These are phyloP conservation scores for Thecocarcelia acutangulata DNA, from an alignment of 2,888 invertebrate genomes.

Conservation along the genomic window DNA sequence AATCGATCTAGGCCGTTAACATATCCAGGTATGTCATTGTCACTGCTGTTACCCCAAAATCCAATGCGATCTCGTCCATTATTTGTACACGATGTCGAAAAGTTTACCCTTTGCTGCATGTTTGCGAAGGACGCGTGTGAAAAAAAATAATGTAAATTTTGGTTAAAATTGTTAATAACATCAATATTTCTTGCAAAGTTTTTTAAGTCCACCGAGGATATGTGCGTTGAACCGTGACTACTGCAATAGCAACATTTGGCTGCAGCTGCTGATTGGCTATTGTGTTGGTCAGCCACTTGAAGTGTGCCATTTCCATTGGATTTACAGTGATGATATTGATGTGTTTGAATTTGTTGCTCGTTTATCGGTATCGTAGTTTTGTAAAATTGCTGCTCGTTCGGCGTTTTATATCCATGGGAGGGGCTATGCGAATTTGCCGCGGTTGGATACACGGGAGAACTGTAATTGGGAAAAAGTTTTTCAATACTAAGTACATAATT, in stretches of 20 bases:
- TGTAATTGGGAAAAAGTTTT: conserved; percentile 65
- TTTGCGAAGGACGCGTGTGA: conserved; percentile 33
- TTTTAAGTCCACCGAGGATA: conserved; percentile 67
- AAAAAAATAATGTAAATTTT: conserved; percentile 44
- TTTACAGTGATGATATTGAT: conserved; percentile 69
- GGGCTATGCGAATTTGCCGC: conserved; percentile 76
- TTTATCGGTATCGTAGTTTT: conserved; percentile 70
- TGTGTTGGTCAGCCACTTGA: conserved; percentile 62
- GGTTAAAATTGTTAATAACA: conserved; percentile 64
- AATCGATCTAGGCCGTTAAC: conserved; percentile 78
- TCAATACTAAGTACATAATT: too few relatives aligned
- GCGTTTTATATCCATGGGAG: conserved; percentile 77
- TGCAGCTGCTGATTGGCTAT: conserved; percentile 38
- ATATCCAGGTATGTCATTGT: conserved; percentile 77
- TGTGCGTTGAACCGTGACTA: conserved; percentile 28
- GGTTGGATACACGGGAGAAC: conserved; percentile 78
- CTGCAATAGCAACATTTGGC: conserved; percentile 1
- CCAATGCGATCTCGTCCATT: conserved; percentile 77
- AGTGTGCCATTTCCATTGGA: conserved; percentile 65
- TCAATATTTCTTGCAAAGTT: conserved; percentile 68
- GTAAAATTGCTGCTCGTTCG: conserved; percentile 72
- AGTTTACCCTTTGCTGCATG: conserved; percentile 64
- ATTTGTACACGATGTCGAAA: conserved; percentile 48
- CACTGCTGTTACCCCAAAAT: conserved; percentile 76
- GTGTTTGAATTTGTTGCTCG: conserved; percentile 70